Evolutionary conservation across 53 echinoderm and acorn worm species (phyloP).

Genomic region (Apostichopus leukothele): DNA sequence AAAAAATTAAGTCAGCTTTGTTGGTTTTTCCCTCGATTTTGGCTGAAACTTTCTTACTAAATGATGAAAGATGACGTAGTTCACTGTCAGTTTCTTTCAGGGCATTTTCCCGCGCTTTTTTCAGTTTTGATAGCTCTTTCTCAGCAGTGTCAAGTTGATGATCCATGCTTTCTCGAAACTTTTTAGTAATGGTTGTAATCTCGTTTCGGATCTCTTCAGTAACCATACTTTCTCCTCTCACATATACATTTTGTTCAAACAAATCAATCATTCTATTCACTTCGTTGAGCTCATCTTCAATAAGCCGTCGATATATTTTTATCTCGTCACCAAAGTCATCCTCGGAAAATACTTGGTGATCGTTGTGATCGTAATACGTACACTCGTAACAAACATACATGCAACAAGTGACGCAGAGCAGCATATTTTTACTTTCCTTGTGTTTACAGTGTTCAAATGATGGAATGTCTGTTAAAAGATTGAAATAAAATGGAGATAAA

Average conservation of each 20-base stretch:
- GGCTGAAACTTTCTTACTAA: neutral
- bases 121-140: neutral
- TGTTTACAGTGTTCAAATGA: neutral
- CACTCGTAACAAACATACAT: neutral
- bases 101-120: neutral
- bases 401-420: neutral
- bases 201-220: neutral
- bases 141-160: neutral
- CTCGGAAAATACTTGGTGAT: neutral
- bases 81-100: neutral
- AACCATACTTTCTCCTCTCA: neutral
- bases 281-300: neutral
- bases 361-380: neutral
- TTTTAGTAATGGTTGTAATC: neutral
- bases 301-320: neutral
- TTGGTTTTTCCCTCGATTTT: neutral
- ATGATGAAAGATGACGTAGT: neutral
- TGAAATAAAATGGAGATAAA: neutral
- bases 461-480: neutral
- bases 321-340: neutral
- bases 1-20: neutral
- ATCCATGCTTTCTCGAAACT: neutral
- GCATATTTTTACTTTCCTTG: neutral
- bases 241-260: neutral
- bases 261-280: neutral